Base-by-base conservation (phyloP, 2,888 invertebrate species). In the Caenorhabditis sp. region DNA sequence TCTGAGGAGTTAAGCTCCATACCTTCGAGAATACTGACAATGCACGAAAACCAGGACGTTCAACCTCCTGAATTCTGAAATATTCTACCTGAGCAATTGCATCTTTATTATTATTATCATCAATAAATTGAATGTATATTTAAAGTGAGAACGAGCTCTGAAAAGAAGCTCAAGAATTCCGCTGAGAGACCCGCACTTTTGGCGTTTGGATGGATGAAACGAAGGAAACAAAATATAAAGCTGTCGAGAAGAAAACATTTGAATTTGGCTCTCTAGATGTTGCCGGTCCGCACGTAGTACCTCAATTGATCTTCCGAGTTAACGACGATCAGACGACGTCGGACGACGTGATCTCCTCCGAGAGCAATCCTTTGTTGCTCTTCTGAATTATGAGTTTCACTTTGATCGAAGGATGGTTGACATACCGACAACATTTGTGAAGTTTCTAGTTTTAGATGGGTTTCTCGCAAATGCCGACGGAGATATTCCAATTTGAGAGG, bases 231-330 rank as follows among this genome's bases (percentile, higher is more conserved):
- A 52, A 46, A 43, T 20, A 66, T 68, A 68, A 73, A 70, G 72
- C 72, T 71, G 43, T 48, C 11, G 48, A 63, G 32, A 63, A 26
- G 17, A 39, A 9, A 55, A 8, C n/a, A 26, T 26, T 39, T 27
- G 15, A 53, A 45, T 11, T 8, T 7, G 15, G 26, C 39, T 75
- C 53, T 68, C 35, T 58, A 70, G 22, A 83, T 55, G 30, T 80
- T 79, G 9, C 82, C 80, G 15, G 82, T 82, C 27, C 81, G 58
- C 17, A 79, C 79, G 68, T 81, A 83, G 50, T 83, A 83, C 46
- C 78, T 61, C 32, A 89, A 74, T 56, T 89, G 88, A 35, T 87
- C 88, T 73, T 88, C 87, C 15, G 86, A 82, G 79, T 89, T 89
- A 39, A 89, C 84, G 22, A 89, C 89, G 26, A 89, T 82, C 24